These are phyloP conservation scores for Trichopria drosophilae DNA, from an alignment of 2,888 invertebrate species.

Conservation along the genomic window DNA sequence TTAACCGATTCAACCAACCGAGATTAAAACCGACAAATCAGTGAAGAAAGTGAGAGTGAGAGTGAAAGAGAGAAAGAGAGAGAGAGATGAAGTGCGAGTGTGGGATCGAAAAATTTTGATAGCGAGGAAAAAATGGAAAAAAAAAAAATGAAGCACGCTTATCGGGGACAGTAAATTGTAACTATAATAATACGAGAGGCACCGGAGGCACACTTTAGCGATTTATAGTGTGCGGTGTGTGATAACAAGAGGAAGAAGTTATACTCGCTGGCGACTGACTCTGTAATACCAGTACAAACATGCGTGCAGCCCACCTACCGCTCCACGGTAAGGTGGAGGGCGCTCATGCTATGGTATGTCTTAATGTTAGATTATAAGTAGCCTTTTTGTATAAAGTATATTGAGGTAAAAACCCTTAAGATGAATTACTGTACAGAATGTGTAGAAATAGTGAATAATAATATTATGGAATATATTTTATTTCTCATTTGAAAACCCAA, in stretches of 20 bases:
- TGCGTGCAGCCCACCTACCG: slow-evolving; percentile 53
- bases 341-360: slow-evolving; percentile 59
- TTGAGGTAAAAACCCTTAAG: slow-evolving; percentile 57
- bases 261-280: slow-evolving; percentile 59
- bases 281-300: slow-evolving; percentile 60
- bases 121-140: slow-evolving; percentile 29
- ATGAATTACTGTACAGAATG: slow-evolving; percentile 59
- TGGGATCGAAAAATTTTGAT: slow-evolving; percentile 27
- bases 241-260: slow-evolving; percentile 57
- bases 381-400: slow-evolving; percentile 60
- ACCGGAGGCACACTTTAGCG: slow-evolving; percentile 52
- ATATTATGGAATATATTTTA: slow-evolving; percentile 60
- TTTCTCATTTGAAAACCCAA: slow-evolving; percentile 57
- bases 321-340: slow-evolving; percentile 47
- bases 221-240: slow-evolving; percentile 55
- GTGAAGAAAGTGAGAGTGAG: too few species aligned
- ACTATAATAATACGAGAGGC: slow-evolving; percentile 51
- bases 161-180: slow-evolving; percentile 51
- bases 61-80: too few species aligned
- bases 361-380: slow-evolving; percentile 60
- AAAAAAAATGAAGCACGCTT: slow-evolving; percentile 39
- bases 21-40: too few species aligned
- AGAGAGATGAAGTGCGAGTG: too few species aligned
- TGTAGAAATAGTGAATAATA: slow-evolving; percentile 60
- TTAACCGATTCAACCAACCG: too few species aligned